A percentile compares a stretch with the other conserved stretches of the same genome.
Evolutionary conservation across 2,888 invertebrate genomes (phyloP).

Genomic region (Theodoxus fluviatilis): DNA sequence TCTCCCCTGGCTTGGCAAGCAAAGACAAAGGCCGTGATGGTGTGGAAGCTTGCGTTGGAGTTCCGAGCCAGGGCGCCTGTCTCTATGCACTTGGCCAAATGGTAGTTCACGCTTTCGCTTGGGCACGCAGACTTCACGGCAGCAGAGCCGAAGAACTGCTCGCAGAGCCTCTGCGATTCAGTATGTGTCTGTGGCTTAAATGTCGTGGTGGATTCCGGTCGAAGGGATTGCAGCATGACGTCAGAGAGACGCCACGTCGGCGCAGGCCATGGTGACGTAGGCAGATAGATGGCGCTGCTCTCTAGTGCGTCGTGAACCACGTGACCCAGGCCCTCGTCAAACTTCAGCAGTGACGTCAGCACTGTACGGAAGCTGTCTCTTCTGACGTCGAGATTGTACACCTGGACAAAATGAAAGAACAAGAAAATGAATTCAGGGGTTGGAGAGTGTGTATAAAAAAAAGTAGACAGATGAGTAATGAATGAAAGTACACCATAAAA

Average conservation of each 20-base stretch:
- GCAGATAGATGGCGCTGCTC: constrained; percentile 42
- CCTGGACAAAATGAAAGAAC: too few relatives aligned
- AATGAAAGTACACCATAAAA: too few relatives aligned
- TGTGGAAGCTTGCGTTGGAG: constrained; percentile 32
- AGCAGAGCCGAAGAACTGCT: constrained; percentile 36
- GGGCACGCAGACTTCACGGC: constrained; percentile 33
- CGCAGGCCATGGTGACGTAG: constrained; percentile 45
- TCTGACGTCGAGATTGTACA: constrained; percentile 40
- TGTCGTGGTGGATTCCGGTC: too few relatives aligned
- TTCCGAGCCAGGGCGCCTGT: constrained; percentile 35
- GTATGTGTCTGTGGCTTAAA: too few relatives aligned
- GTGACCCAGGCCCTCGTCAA: constrained; percentile 43
- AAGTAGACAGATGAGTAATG: too few relatives aligned
- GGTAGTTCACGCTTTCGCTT: constrained; percentile 29
- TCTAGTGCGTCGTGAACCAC: constrained; percentile 39
- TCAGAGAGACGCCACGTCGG: constrained; percentile 44
- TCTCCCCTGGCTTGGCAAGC: constrained; percentile 33
- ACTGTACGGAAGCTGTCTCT: constrained; percentile 40
- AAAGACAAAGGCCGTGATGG: constrained; percentile 40
- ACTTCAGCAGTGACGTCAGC: constrained; percentile 38
- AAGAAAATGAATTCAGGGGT: too few relatives aligned
- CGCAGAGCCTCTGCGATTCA: too few relatives aligned
- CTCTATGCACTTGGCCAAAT: constrained; percentile 36
- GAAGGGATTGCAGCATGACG: constrained; percentile 32
- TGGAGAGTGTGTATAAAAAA: too few relatives aligned